Percentiles rank a stretch among this genome's conserved stretches.
These are phyloP conservation scores for Ennomos fuscantarius DNA, from an alignment of 2,888 invertebrate genomes.

Conservation along the genomic window DNA sequence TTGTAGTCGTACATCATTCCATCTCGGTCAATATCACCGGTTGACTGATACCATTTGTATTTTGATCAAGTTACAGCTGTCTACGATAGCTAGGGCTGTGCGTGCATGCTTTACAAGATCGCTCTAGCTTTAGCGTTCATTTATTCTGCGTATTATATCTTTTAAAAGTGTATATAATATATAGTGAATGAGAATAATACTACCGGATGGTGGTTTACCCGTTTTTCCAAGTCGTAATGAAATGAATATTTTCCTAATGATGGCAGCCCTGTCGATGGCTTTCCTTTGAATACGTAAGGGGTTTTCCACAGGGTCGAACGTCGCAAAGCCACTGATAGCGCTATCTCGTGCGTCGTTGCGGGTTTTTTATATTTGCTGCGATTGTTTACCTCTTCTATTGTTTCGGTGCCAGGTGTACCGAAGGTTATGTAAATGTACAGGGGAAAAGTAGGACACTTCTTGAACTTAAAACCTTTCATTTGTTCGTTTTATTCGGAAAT, in stretches of 20 bases:
- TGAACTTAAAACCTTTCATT: not conserved
- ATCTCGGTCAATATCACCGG: conserved; percentile 15
- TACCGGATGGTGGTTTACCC: no score
- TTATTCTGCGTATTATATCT: no score
- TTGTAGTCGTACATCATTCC: conserved; percentile 10
- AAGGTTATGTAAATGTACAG: conserved; percentile 9
- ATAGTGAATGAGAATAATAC: not conserved
- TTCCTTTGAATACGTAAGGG: conserved; percentile 21
- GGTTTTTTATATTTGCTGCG: conserved; percentile 49
- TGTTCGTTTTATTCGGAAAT: no score
- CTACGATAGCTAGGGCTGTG: conserved; percentile 17
- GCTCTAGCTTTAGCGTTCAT: no score
- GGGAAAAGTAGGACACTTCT: conserved; percentile 18
- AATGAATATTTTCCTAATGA: not conserved
- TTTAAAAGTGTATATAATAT: not conserved
- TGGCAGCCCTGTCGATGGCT: conserved; percentile 14
- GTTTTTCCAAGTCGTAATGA: no score
- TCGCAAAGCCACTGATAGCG: conserved; percentile 60
- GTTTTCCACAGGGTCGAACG: conserved; percentile 29
- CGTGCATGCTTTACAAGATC: no score
- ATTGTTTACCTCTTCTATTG: conserved; percentile 23
- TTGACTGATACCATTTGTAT: conserved; percentile 13
- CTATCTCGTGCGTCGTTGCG: conserved; percentile 49
- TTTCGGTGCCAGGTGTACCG: conserved; percentile 10
- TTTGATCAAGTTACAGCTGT: conserved; percentile 9